phyloP scores from a whole-genome alignment of 2,888 invertebrate species.

The Prosopocoilus inquinatus region DNA sequence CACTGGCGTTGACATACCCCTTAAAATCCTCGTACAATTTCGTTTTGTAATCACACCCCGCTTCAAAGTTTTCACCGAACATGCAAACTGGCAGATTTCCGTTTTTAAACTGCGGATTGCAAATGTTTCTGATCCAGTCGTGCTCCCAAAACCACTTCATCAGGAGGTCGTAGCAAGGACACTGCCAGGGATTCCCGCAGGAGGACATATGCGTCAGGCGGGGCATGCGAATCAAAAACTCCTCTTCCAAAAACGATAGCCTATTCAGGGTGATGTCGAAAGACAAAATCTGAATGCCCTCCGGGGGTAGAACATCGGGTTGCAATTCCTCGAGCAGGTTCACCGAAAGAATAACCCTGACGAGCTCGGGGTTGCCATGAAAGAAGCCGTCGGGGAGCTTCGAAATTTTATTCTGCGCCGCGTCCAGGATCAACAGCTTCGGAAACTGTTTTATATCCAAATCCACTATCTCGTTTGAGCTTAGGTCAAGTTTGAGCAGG shows the following conservation, averaged over 20 bases:
- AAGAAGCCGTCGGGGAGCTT: not conserved
- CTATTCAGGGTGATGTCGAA: not conserved
- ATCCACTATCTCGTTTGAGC: not conserved
- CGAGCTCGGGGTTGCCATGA: not conserved
- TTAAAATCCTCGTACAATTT: not conserved
- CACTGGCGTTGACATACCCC: not conserved
- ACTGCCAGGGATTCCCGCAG: not conserved
- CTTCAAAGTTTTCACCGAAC: not conserved
- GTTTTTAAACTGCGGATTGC: not conserved
- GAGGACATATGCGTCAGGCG: not conserved
- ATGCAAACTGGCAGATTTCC: not conserved
- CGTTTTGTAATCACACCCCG: not conserved
- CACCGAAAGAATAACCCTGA: not conserved
- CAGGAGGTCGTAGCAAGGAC: not conserved
- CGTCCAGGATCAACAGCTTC: not conserved
- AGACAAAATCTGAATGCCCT: not conserved
- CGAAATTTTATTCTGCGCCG: not conserved
- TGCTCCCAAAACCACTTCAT: not conserved
- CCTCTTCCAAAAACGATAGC: not conserved
- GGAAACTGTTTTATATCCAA: not conserved
- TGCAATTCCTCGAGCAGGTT: not conserved
- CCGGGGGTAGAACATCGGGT: not conserved
- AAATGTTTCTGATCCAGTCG: not conserved
- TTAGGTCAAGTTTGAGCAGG: not conserved
- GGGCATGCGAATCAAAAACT: not conserved